phyloP scores from a whole-genome alignment of 2,888 invertebrate species.

The Ecdyonurus torrentis region DNA sequence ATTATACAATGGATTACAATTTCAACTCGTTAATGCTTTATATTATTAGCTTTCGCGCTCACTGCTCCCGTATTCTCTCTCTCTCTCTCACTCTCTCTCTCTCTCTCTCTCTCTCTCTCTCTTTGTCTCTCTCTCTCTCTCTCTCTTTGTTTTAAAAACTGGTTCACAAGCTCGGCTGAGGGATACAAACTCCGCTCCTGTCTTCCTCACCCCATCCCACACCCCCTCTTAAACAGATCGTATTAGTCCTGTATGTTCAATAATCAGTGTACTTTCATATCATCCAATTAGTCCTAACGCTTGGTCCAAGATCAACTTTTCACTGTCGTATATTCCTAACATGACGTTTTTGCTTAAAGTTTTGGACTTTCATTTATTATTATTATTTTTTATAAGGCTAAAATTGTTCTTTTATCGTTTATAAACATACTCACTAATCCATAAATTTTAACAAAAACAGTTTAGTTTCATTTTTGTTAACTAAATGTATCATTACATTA shows the following conservation, averaged over 20 bases:
- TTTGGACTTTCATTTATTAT: neutral
- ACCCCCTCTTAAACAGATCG: neutral
- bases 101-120: neutral
- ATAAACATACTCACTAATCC: too few relatives aligned
- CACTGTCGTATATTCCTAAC: neutral
- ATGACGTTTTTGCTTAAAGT: neutral
- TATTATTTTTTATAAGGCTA: too few relatives aligned
- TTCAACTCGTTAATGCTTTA: neutral
- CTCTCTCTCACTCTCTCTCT: neutral
- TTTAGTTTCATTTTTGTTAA: too few relatives aligned
- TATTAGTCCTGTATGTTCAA: neutral
- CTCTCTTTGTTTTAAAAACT: too few relatives aligned
- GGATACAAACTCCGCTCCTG: neutral
- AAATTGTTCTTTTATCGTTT: too few relatives aligned
- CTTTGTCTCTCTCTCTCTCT: neutral
- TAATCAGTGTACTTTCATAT: neutral
- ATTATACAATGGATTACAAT: neutral
- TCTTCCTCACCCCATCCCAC: neutral
- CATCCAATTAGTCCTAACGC: neutral
- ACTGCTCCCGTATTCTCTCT: neutral
- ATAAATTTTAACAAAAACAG: too few relatives aligned
- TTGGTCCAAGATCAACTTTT: neutral
- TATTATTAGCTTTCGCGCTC: neutral
- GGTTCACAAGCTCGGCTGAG: too few relatives aligned
- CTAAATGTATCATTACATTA: too few relatives aligned